These are phyloP conservation scores for Dermolepida albohirtum DNA, from an alignment of 2,888 invertebrate species.

Conservation along the genomic window DNA sequence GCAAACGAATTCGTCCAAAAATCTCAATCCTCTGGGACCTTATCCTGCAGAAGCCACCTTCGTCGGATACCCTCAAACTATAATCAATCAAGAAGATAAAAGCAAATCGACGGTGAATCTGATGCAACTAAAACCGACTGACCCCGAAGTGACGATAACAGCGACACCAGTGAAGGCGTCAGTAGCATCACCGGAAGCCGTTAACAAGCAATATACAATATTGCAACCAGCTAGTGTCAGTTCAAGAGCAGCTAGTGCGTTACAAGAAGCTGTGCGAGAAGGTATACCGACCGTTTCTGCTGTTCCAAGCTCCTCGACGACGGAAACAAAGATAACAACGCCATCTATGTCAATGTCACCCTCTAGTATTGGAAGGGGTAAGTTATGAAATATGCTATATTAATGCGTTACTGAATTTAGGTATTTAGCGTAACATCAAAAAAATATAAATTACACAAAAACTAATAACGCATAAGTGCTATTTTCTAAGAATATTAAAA, in stretches of 20 bases:
- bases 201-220: slow-evolving; percentile 87
- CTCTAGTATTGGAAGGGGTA: slow-evolving; percentile 82
- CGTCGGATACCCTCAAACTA: slow-evolving; percentile 75
- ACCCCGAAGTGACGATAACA: slow-evolving; percentile 33
- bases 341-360: slow-evolving; percentile 72
- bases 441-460: no score
- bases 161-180: slow-evolving; percentile 47
- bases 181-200: slow-evolving; percentile 63
- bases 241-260: slow-evolving; percentile 83
- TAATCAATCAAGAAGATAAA: slow-evolving; percentile 64
- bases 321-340: slow-evolving; percentile 53
- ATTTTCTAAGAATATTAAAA: no score
- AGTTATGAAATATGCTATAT: slow-evolving; percentile 61
- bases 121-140: slow-evolving; percentile 63
- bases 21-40: slow-evolving; percentile 69
- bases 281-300: slow-evolving; percentile 73
- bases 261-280: slow-evolving; percentile 79
- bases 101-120: slow-evolving; percentile 63
- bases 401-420: no score
- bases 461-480: no score
- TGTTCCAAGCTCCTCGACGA: slow-evolving; percentile 63
- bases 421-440: no score
- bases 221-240: slow-evolving; percentile 86
- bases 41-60: slow-evolving; percentile 80
- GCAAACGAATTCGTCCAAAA: slow-evolving; percentile 58